Evolutionary conservation across 2,113 vertebrate species (phyloP), one percentile per base, ranked within the genome.

Genomic region (Boulengeromyrus knoepffleri): DNA sequence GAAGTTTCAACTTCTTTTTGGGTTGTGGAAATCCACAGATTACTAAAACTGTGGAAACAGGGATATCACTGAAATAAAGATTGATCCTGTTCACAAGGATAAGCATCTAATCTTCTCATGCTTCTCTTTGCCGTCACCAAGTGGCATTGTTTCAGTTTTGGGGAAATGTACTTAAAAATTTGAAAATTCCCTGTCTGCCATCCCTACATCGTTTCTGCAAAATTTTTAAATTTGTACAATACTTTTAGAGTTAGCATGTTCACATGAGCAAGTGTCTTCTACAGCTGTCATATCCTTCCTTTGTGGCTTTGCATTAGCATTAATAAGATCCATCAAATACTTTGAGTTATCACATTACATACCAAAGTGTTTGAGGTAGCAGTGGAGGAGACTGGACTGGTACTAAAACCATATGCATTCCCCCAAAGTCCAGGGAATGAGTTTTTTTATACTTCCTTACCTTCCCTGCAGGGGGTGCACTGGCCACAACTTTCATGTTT

Each of bases 401-500:
- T 70, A 27, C 62, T 13, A 31, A 15, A 70, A 13, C 62, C 62
- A 31, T 70, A 31, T 70, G 62, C 62, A 70, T 31, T 56, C 10
- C n/a, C 9, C 27, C 10, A 0, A 70, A 70, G 10, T 27, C 27
- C 62, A 70, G 27, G 62, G 3, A 89, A 45, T 36, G 8, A 4
- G 10, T 21, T 15, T 83, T 83, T 66, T 42, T 88, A 91, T 52
- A 93, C 89, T 90, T 53, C 15, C 95, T 94, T 94, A 99, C 98
- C 99, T 91, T 99, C 99, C 15, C 99, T 97, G 95, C 99, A 99
- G 0, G 99, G 99, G 0, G 99, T 99, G 93, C 99, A 99, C 96
- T 99, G 99, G 77, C 99, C 99, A 1, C 99, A 99, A 93, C 99
- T 99, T 94, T 99, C 99, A 0, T 99, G 99, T 91, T 99, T 99